These are phyloP conservation scores for Rhinichthys osculus DNA, from an alignment of 2,797 vertebrate genomes.

Conservation along the genomic window DNA sequence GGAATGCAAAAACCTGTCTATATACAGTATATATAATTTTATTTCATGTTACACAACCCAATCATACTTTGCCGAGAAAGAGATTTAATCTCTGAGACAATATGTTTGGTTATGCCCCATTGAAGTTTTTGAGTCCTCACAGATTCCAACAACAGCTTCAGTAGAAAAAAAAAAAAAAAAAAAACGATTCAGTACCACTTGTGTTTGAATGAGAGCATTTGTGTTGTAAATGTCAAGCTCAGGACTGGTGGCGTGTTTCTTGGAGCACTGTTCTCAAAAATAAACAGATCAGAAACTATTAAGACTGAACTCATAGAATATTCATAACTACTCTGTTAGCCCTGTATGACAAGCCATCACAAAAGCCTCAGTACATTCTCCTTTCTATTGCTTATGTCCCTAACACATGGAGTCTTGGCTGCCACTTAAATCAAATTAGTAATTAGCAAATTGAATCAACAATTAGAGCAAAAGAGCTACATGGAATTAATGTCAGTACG, in stretches of 20 bases:
- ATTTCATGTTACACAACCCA: not conserved
- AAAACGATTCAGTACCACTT: conserved; percentile 68
- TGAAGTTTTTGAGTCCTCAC: not conserved
- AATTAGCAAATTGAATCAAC: conserved; percentile 88
- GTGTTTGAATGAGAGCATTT: conserved; percentile 55
- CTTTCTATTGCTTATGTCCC: conserved; percentile 65
- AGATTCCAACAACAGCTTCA: not conserved
- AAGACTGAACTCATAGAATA: conserved; percentile 85
- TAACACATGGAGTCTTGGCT: conserved; percentile 78
- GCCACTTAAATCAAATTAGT: conserved; percentile 91
- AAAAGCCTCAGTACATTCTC: conserved; percentile 55
- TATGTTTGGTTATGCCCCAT: not conserved
- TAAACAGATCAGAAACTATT: conserved; percentile 86
- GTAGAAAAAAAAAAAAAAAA: not conserved
- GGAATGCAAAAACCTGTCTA: not conserved
- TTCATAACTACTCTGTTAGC: conserved; percentile 76
- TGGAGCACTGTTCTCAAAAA: conserved; percentile 73
- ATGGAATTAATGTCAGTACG: conserved; percentile 85
- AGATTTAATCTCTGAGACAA: not conserved
- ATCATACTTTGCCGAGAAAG: not conserved
- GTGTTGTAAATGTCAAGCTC: conserved; percentile 60
- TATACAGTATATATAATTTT: too few species aligned
- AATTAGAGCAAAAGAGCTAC: conserved; percentile 87
- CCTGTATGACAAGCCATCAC: conserved; percentile 81
- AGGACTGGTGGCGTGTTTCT: conserved; percentile 72